Evolutionary conservation across 2,888 invertebrate species (phyloP).

Genomic region (Liopterus haemorrhoidalis): DNA sequence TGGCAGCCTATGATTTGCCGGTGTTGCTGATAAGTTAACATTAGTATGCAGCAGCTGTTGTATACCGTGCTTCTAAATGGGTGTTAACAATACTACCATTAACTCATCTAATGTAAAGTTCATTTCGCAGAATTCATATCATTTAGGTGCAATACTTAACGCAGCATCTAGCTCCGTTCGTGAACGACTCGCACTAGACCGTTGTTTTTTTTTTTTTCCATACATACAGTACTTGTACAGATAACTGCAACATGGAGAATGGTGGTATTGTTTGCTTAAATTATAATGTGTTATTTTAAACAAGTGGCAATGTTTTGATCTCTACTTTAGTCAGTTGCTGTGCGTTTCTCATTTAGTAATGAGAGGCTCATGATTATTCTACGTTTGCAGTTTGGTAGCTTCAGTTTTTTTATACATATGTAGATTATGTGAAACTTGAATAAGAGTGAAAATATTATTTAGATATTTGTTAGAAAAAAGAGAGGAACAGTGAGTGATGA

Average conservation of each 20-base stretch:
- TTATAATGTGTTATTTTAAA: constrained; percentile 29
- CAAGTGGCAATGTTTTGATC: constrained; percentile 46
- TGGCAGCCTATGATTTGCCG: constrained; percentile 1
- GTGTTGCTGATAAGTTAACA: constrained; percentile 7
- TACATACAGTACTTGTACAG: too few relatives aligned
- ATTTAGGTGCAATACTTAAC: background rate
- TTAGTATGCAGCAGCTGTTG: constrained; percentile 6
- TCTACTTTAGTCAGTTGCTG: constrained; percentile 36
- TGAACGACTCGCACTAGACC: too few relatives aligned
- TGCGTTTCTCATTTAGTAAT: constrained; percentile 12
- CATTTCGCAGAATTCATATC: too few relatives aligned
- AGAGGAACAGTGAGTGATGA: constrained; percentile 21
- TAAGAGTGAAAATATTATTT: constrained; percentile 21
- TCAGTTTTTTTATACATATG: constrained; percentile 32
- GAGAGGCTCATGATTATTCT: constrained; percentile 15
- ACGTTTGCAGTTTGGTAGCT: constrained; percentile 36
- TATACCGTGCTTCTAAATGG: constrained; percentile 14
- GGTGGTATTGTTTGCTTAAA: constrained; percentile 17
- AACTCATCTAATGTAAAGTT: background rate
- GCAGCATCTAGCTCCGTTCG: too few relatives aligned
- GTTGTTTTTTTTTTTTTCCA: too few relatives aligned
- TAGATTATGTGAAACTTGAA: constrained; percentile 23
- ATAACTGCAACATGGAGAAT: too few relatives aligned
- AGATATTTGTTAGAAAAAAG: constrained; percentile 17
- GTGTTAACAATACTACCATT: constrained; percentile 20